Percentiles rank a stretch among this genome's conserved stretches.
phyloP scores from a whole-genome alignment of 1,140 invertebrate species.

The Orchesella cincta region DNA sequence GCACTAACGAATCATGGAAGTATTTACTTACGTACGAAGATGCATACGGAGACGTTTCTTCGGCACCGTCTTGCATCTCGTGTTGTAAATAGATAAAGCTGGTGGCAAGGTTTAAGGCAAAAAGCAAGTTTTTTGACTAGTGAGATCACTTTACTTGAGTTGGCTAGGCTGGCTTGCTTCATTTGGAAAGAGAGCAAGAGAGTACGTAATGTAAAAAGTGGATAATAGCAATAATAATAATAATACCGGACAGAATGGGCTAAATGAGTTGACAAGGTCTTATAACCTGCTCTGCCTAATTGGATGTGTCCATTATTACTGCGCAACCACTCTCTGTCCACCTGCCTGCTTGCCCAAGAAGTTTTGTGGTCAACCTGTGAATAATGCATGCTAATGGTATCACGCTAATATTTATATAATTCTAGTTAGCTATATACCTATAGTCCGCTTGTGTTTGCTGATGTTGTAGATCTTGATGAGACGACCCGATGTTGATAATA shows the following conservation, averaged over 20 bases:
- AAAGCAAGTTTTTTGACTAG: no score
- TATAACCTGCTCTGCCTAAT: conserved; percentile 24
- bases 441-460: background rate
- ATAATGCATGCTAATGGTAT: background rate
- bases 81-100: no score
- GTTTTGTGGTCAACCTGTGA: conserved; percentile 23
- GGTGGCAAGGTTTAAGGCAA: no score
- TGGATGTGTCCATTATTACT: conserved; percentile 27
- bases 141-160: no score
- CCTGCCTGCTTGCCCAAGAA: conserved; percentile 24
- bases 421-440: background rate
- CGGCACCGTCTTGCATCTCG: no score
- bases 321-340: background rate
- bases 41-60: no score
- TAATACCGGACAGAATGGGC: background rate
- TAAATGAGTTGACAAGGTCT: conserved; percentile 25
- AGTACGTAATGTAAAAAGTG: background rate
- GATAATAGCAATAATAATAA: background rate
- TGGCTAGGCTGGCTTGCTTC: no score
- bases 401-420: background rate
- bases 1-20: no score
- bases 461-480: background rate
- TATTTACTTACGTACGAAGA: no score
- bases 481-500: background rate
- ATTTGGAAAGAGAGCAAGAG: no score